Percentiles rank a stretch among this genome's conserved stretches.
Conservation (phyloP, 1,140 invertebrate genomes). For the Himalopsyche phryganea region DNA sequence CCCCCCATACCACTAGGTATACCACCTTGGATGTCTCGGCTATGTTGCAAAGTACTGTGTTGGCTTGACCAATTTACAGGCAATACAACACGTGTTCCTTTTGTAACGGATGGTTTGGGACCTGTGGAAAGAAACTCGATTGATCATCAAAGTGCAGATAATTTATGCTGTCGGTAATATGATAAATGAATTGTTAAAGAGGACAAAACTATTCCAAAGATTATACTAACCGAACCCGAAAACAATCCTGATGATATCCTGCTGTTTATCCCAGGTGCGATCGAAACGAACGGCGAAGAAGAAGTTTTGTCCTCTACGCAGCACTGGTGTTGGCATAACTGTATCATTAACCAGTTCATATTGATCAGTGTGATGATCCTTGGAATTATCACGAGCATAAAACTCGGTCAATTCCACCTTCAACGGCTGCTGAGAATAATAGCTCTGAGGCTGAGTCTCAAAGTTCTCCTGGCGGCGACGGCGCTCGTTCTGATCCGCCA, state of each 20-base stretch:
- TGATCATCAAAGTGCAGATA: neutral
- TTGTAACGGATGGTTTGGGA: slow-evolving; percentile 60
- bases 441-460: slow-evolving; percentile 49
- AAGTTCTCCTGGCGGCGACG: slow-evolving; percentile 50
- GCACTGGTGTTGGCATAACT: slow-evolving; percentile 52
- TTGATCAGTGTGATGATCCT: slow-evolving; percentile 61
- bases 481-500: slow-evolving; percentile 51
- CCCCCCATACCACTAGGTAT: slow-evolving; percentile 40
- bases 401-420: slow-evolving; percentile 61
- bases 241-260: slow-evolving; percentile 49
- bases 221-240: slow-evolving; percentile 47
- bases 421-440: slow-evolving; percentile 53
- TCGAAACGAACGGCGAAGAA: slow-evolving; percentile 59
- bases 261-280: slow-evolving; percentile 49
- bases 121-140: slow-evolving; percentile 42
- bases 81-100: slow-evolving; percentile 61
- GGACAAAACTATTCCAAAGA: too few relatives aligned
- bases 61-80: slow-evolving; percentile 53
- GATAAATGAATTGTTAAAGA: neutral
- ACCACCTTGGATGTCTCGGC: slow-evolving; percentile 45
- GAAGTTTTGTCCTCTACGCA: slow-evolving; percentile 62
- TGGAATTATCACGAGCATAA: slow-evolving; percentile 61
- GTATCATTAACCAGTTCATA: slow-evolving; percentile 60
- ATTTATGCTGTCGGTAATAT: neutral
- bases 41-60: slow-evolving; percentile 44